These are phyloP conservation scores for Cygnus atratus DNA, from an alignment of 2,113 vertebrate genomes.

Conservation along the genomic window DNA sequence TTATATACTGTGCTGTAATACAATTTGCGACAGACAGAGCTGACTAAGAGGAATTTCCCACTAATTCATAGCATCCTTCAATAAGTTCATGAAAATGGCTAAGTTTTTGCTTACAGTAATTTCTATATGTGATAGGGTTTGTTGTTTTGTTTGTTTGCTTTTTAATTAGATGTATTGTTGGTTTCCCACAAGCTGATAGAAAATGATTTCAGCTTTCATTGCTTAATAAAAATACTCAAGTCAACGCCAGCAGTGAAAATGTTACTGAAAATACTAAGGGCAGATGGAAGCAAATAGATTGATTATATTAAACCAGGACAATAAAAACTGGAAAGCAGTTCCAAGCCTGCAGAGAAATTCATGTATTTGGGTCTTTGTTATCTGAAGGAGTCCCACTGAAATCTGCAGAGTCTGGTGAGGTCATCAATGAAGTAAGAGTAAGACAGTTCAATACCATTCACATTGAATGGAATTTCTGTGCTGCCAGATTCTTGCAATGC, in stretches of 20 bases:
- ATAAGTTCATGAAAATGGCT: neutral
- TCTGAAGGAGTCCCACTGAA: neutral
- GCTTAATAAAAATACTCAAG: neutral
- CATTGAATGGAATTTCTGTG: neutral
- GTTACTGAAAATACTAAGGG: neutral
- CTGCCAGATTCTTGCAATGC: neutral
- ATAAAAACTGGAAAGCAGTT: neutral
- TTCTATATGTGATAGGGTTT: neutral
- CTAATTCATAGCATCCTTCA: neutral
- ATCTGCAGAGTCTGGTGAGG: neutral
- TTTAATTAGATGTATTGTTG: neutral
- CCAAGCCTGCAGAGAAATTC: neutral
- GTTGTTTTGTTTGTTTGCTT: neutral
- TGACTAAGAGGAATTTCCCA: neutral
- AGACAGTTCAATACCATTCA: neutral
- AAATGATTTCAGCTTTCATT: neutral
- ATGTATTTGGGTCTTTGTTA: neutral
- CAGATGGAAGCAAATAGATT: neutral
- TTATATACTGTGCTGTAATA: neutral
- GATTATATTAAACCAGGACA: neutral
- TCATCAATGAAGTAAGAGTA: neutral
- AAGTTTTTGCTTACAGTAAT: neutral
- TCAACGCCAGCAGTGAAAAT: neutral
- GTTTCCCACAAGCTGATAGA: fast-evolving
- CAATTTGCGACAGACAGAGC: neutral